phyloP scores from a whole-genome alignment of 2,113 vertebrate genomes.

The mouse (Mus musculus) region DNA sequence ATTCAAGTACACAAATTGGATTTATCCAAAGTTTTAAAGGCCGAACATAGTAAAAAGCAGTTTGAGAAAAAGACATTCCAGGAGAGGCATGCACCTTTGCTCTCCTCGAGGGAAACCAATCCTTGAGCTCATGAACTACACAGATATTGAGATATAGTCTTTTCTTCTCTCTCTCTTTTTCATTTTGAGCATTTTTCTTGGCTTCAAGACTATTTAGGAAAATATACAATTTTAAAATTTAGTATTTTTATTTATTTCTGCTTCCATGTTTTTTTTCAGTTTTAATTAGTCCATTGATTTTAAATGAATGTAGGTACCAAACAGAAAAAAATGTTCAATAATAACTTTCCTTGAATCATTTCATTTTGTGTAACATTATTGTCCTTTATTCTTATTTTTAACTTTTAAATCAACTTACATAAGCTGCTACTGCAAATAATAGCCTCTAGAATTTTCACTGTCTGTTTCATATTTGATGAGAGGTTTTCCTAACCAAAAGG shows the following conservation, averaged over 20 bases:
- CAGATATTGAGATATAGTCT: neutral
- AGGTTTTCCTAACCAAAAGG: slow-evolving; percentile 67
- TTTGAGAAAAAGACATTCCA: neutral
- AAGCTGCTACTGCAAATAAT: slow-evolving; percentile 64
- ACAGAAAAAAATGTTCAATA: slow-evolving; percentile 74
- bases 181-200: slow-evolving; percentile 39
- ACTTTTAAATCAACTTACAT: slow-evolving; percentile 66
- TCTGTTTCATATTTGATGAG: slow-evolving; percentile 62
- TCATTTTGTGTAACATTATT: slow-evolving; percentile 74
- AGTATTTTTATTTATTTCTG: slow-evolving; percentile 58
- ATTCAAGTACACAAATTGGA: neutral
- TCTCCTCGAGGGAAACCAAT: slow-evolving; percentile 47
- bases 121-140: neutral
- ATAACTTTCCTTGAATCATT: slow-evolving; percentile 77
- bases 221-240: slow-evolving; percentile 60
- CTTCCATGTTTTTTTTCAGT: slow-evolving; percentile 54
- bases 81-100: neutral
- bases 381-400: slow-evolving; percentile 64
- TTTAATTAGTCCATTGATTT: slow-evolving; percentile 83
- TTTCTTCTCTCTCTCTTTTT: neutral
- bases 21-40: neutral
- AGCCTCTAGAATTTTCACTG: slow-evolving; percentile 67
- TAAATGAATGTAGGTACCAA: slow-evolving; percentile 73
- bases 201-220: slow-evolving; percentile 49
- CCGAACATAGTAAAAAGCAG: neutral